phyloP scores from a whole-genome alignment of 2,797 vertebrate species.

The Neosilurus hyrtlii region DNA sequence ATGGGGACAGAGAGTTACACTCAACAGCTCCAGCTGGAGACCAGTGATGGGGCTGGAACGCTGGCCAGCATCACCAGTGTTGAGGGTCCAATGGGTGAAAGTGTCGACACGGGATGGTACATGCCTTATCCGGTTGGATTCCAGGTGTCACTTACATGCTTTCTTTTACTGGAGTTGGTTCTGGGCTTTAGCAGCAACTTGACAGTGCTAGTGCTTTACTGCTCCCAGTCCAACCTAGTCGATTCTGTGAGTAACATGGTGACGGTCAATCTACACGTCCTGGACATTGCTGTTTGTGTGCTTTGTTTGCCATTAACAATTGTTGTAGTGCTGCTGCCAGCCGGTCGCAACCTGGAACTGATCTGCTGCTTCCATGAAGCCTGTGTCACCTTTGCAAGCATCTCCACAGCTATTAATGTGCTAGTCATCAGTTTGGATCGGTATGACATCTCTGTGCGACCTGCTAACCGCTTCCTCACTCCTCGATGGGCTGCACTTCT shows the following conservation, averaged over 20 bases:
- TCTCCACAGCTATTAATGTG: constrained; percentile 95
- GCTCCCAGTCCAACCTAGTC: constrained; percentile 99
- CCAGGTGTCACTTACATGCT: constrained; percentile 93
- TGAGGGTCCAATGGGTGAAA: constrained; percentile 71
- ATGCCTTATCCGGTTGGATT: constrained; percentile 87
- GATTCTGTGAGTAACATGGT: constrained; percentile 99
- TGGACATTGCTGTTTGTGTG: constrained; percentile 94
- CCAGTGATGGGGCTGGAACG: constrained; percentile 43
- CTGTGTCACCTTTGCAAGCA: constrained; percentile 94
- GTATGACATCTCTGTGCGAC: constrained; percentile 97
- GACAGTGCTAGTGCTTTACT: constrained; percentile 97
- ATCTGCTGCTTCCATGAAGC: constrained; percentile 99
- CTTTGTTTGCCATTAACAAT: constrained; percentile 97
- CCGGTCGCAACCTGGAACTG: constrained; percentile 88
- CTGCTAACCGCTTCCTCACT: constrained; percentile 94
- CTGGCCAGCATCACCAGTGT: constrained; percentile 90
- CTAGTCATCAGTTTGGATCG: constrained; percentile 96
- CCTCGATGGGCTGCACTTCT: constrained; percentile 91
- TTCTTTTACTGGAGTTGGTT: constrained; percentile 96
- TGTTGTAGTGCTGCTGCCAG: constrained; percentile 90
- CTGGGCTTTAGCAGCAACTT: constrained; percentile 97
- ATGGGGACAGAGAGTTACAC: constrained; percentile 48
- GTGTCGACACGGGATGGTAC: constrained; percentile 61
- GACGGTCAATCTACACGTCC: constrained; percentile 97
- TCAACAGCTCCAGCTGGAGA: constrained; percentile 46